A percentile compares a stretch with the other conserved stretches of the same genome.
phyloP scores from a whole-genome alignment of 2,113 vertebrate genomes.

The Grammomys surdaster region DNA sequence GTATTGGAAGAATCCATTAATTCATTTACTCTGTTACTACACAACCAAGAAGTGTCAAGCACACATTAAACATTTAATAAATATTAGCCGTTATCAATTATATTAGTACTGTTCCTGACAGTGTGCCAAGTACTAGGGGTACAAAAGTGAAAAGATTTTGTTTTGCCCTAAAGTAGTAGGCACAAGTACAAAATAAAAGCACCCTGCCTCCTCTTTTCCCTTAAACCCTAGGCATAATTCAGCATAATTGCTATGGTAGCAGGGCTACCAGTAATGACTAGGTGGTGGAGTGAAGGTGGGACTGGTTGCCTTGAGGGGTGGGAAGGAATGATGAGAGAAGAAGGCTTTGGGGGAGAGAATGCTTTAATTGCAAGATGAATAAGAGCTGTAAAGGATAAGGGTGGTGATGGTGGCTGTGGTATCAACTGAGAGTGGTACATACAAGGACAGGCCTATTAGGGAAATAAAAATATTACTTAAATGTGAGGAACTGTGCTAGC shows the following conservation, averaged over 20 bases:
- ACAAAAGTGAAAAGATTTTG: slow-evolving; percentile 41
- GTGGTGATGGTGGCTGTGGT: background rate
- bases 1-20: slow-evolving; percentile 31
- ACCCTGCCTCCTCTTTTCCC: background rate
- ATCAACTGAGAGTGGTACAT: background rate
- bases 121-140: background rate
- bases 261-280: background rate
- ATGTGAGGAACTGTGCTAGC: slow-evolving; percentile 15
- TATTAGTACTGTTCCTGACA: background rate
- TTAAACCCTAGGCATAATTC: background rate
- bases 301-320: background rate
- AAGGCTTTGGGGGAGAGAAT: background rate
- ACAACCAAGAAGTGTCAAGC: slow-evolving; percentile 26
- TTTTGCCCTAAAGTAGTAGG: slow-evolving; percentile 51
- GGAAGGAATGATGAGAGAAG: background rate
- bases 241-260: background rate
- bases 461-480: slow-evolving; percentile 27
- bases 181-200: slow-evolving; percentile 39
- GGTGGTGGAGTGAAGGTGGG: slow-evolving; percentile 2
- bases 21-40: slow-evolving; percentile 11
- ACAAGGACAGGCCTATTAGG: background rate
- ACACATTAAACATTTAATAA: slow-evolving; percentile 29
- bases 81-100: background rate
- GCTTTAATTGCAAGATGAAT: slow-evolving; percentile 38
- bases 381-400: background rate